These are phyloP conservation scores for Callopanchax toddi DNA, from an alignment of 2,113 vertebrate species.

Conservation along the genomic window DNA sequence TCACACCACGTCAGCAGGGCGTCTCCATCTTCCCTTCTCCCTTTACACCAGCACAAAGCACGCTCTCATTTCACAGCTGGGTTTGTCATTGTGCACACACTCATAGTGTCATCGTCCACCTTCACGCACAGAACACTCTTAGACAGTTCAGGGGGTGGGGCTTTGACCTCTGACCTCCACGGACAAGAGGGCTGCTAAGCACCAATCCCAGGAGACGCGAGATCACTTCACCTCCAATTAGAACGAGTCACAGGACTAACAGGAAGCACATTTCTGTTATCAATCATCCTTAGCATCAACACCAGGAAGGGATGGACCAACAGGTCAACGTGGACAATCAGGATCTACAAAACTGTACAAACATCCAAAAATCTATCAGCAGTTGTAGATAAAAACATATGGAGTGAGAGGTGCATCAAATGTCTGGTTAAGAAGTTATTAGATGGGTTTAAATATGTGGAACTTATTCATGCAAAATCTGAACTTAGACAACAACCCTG, in stretches of 20 bases:
- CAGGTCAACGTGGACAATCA: no score
- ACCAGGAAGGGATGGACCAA: no score
- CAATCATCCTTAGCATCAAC: no score
- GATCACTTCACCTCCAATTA: slow-evolving; percentile 18
- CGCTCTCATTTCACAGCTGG: slow-evolving; percentile 70
- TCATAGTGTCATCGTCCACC: slow-evolving; percentile 46
- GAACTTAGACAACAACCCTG: no score
- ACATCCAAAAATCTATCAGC: no score
- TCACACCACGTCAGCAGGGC: slow-evolving; percentile 1
- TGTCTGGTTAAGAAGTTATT: no score
- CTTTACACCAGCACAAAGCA: slow-evolving; percentile 14
- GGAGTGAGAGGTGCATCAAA: no score
- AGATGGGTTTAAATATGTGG: no score
- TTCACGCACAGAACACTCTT: slow-evolving; percentile 16
- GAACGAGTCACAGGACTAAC: slow-evolving; percentile 8
- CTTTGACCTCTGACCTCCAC: slow-evolving; percentile 49
- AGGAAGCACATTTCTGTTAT: slow-evolving; percentile 21
- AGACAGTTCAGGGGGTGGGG: slow-evolving; percentile 29
- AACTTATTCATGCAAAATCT: no score
- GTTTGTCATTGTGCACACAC: slow-evolving; percentile 48
- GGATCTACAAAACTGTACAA: no score
- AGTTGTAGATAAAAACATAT: no score
- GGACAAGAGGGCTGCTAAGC: slow-evolving; percentile 26
- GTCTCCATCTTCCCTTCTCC: background rate
- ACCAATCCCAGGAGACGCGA: slow-evolving; percentile 10